phyloP scores from a whole-genome alignment of 2,113 vertebrate species.

The Pangasianodon gigas region DNA sequence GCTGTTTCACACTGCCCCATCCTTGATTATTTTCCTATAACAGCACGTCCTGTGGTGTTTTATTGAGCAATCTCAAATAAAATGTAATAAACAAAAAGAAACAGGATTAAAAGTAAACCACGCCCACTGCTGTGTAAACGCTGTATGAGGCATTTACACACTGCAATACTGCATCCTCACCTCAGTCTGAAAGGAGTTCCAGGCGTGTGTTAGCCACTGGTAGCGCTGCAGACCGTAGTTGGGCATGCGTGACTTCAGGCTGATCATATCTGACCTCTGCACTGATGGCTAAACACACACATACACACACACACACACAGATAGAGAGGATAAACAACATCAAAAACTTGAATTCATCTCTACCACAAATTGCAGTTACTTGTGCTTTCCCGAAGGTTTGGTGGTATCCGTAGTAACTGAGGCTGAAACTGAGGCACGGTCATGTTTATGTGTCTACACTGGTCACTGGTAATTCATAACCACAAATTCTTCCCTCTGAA shows the following conservation, averaged over 20 bases:
- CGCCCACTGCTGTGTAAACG: not conserved
- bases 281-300: conserved; percentile 79
- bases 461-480: not conserved
- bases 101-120: not conserved
- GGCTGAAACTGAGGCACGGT: not conserved
- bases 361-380: not conserved
- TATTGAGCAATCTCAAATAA: not conserved
- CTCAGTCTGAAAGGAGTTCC: conserved; percentile 98
- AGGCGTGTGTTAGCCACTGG: conserved; percentile 95
- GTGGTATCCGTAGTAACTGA: not conserved
- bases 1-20: not conserved
- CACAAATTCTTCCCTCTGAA: not conserved
- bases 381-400: not conserved
- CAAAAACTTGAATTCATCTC: not conserved
- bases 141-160: not conserved
- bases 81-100: not conserved
- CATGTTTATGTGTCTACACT: not conserved
- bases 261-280: conserved; percentile 96
- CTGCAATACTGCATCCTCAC: conserved; percentile 66
- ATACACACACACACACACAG: conserved; percentile 36
- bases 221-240: conserved; percentile 90
- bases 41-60: not conserved
- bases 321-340: conserved; percentile 1
- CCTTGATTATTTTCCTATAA: not conserved
- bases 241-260: conserved; percentile 91